Percentiles rank a stretch among this genome's conserved stretches.
phyloP scores from a whole-genome alignment of 2,113 vertebrate species.

The Phoxinus phoxinus region DNA sequence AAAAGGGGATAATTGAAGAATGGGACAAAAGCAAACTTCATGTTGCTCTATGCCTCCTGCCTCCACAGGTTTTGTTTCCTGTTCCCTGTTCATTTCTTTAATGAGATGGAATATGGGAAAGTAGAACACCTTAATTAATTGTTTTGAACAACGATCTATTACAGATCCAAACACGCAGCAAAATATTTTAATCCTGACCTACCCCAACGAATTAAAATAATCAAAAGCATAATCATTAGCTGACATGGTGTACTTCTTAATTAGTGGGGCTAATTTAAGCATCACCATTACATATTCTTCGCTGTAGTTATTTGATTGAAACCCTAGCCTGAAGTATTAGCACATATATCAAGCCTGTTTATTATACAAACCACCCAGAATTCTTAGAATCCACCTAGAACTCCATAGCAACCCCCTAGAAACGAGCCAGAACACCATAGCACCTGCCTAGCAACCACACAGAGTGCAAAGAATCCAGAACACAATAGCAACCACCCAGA shows the following conservation, averaged over 20 bases:
- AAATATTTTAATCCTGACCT: neutral
- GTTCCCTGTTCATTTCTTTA: neutral
- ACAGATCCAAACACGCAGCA: neutral
- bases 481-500: neutral
- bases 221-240: neutral
- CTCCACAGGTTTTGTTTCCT: slow-evolving; percentile 16
- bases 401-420: neutral
- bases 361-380: neutral
- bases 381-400: neutral
- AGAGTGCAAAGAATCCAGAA: neutral
- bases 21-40: neutral
- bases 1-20: neutral
- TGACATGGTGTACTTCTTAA: neutral
- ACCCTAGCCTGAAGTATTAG: neutral
- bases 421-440: neutral
- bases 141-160: slow-evolving; percentile 18
- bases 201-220: neutral
- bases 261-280: slow-evolving; percentile 15
- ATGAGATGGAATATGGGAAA: neutral
- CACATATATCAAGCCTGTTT: neutral
- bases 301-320: neutral
- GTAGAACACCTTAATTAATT: slow-evolving; percentile 13
- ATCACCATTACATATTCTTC: neutral
- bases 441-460: neutral
- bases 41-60: neutral